phyloP scores from a whole-genome alignment of 2,113 vertebrate species.

The Tupaia chinensis region DNA sequence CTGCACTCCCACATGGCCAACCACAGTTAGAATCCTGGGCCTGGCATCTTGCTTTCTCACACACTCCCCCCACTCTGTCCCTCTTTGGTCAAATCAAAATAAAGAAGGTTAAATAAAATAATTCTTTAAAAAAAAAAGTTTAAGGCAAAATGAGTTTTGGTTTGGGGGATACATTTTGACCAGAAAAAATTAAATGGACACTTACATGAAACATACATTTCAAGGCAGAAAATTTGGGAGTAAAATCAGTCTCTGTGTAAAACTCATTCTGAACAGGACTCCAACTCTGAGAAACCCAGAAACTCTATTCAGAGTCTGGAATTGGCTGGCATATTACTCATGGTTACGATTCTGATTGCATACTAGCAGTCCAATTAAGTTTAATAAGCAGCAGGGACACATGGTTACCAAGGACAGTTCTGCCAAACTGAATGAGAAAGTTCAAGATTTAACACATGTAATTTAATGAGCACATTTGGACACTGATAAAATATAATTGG shows the following conservation, averaged over 20 bases:
- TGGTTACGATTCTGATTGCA: conserved; percentile 1
- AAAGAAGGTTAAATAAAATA: too few species aligned
- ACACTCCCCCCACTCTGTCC: too few species aligned
- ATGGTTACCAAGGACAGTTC: conserved; percentile 54
- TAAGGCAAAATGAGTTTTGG: neutral
- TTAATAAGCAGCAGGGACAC: conserved; percentile 53
- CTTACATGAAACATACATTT: neutral
- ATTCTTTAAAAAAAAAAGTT: neutral
- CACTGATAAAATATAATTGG: conserved; percentile 68
- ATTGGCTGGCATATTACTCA: conserved; percentile 10
- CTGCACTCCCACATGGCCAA: too few species aligned
- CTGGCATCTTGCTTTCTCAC: too few species aligned
- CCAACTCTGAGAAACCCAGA: conserved; percentile 3
- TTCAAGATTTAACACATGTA: conserved; percentile 69
- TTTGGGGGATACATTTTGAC: neutral
- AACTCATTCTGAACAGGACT: conserved; percentile 33
- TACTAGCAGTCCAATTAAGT: conserved; percentile 44
- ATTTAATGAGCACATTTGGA: conserved; percentile 62
- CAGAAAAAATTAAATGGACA: conserved; percentile 48
- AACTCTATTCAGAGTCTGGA: neutral
- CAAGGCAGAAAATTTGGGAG: conserved; percentile 3
- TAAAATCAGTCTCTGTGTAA: conserved; percentile 29
- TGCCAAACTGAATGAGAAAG: conserved; percentile 70
- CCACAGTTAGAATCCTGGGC: too few species aligned
- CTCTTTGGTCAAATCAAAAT: too few species aligned